phyloP scores from a whole-genome alignment of 2,113 vertebrate species.

The Phainopepla nitens region DNA sequence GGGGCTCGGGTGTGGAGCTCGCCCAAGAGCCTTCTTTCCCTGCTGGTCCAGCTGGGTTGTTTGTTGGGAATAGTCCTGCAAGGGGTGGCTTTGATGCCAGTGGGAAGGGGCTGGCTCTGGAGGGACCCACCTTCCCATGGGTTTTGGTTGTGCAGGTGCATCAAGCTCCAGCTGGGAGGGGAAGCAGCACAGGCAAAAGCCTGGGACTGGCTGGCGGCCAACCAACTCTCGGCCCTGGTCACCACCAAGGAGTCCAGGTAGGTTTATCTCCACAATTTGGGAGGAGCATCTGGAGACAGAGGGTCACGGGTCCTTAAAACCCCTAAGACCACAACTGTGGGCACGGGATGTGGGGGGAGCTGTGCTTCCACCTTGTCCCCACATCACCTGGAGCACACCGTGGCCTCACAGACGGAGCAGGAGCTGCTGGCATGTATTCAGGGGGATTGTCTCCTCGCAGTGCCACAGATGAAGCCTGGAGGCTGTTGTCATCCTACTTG shows the following conservation, averaged over 20 bases:
- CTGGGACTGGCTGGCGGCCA: conserved; percentile 92
- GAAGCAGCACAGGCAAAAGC: conserved; percentile 86
- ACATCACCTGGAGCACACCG: rapidly evolving
- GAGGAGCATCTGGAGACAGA: not conserved
- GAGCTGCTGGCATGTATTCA: rapidly evolving
- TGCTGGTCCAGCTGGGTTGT: not conserved
- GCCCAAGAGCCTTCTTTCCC: not conserved
- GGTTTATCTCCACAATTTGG: not conserved
- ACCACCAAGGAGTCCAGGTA: conserved; percentile 95
- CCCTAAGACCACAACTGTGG: not conserved
- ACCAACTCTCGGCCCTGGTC: conserved; percentile 84
- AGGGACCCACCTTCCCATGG: not conserved
- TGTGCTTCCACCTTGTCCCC: not conserved
- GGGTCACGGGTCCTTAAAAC: not conserved
- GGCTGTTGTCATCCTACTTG: conserved; percentile 85
- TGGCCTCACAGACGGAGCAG: not conserved
- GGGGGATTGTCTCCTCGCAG: conserved; percentile 59
- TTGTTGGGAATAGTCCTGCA: not conserved
- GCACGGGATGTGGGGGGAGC: not conserved
- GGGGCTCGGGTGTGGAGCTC: not conserved
- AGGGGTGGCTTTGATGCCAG: rapidly evolving
- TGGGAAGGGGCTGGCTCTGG: not conserved
- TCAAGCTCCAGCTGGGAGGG: conserved; percentile 87
- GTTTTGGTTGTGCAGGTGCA: conserved; percentile 76
- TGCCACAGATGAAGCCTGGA: conserved; percentile 93